Conservation (phyloP, 2,888 invertebrate species). For the Dicranocentrus wangi region DNA sequence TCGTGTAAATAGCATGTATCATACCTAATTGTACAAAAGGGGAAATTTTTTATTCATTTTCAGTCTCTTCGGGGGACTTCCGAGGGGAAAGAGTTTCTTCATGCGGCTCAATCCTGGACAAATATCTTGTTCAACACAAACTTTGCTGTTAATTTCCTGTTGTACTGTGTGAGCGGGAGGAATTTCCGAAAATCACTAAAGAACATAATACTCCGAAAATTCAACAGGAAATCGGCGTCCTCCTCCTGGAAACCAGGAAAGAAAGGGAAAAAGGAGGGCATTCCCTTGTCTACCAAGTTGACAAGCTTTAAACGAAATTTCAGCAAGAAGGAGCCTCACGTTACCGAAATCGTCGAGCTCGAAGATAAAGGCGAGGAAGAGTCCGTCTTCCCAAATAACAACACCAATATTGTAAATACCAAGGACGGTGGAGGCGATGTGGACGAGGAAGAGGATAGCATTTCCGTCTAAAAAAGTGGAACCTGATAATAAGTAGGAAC, state of each 20-base stretch:
- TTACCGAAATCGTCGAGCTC: constrained; percentile 42
- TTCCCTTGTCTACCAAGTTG: neutral
- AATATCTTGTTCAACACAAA: constrained; percentile 85
- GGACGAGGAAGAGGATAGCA: constrained; percentile 17
- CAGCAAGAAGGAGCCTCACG: constrained; percentile 27
- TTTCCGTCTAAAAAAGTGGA: constrained; percentile 4
- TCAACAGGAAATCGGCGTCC: neutral
- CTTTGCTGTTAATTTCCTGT: constrained; percentile 87
- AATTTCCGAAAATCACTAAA: constrained; percentile 82
- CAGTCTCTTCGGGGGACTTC: constrained; percentile 57
- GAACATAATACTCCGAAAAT: constrained; percentile 49
- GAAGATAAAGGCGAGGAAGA: constrained; percentile 30
- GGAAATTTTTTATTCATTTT: constrained; percentile 7
- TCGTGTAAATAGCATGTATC: neutral
- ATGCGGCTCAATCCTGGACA: constrained; percentile 68
- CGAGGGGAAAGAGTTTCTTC: constrained; percentile 47
- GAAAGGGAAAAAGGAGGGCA: neutral
- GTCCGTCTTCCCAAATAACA: constrained; percentile 8
- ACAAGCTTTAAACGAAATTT: constrained; percentile 3
- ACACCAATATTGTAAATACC: too few species aligned
- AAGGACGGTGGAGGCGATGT: neutral
- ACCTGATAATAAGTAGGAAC: constrained; percentile 8
- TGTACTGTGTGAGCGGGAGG: constrained; percentile 87
- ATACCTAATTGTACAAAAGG: neutral
- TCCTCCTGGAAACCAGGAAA: constrained; percentile 11